phyloP scores from a whole-genome alignment of 2,113 vertebrate genomes.

The Fulmarus glacialis region DNA sequence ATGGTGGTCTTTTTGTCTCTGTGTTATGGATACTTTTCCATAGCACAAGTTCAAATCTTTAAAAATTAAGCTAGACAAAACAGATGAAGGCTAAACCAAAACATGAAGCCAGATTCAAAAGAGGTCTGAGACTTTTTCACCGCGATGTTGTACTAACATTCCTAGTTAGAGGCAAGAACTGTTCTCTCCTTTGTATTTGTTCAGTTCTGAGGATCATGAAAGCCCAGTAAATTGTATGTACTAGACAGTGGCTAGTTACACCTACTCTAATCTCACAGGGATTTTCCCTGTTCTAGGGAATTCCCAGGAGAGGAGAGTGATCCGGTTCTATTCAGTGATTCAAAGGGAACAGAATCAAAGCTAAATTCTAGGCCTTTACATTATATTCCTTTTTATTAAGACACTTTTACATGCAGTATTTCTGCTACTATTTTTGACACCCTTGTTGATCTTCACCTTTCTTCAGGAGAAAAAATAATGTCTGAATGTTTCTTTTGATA shows the following conservation, averaged over 20 bases:
- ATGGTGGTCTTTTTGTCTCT: not conserved
- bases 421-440: not conserved
- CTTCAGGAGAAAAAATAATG: not conserved
- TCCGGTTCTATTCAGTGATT: not conserved
- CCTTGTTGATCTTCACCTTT: not conserved
- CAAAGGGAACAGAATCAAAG: constrained; percentile 5
- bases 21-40: not conserved
- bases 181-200: not conserved
- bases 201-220: constrained; percentile 6
- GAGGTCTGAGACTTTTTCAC: not conserved
- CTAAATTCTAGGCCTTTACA: not conserved
- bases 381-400: not conserved
- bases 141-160: constrained; percentile 4
- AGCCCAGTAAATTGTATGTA: not conserved
- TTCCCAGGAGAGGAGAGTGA: constrained; percentile 9
- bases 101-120: not conserved
- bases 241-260: constrained; percentile 22
- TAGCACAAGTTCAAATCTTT: not conserved
- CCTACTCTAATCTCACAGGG: constrained; percentile 18
- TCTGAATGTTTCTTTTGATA: not conserved
- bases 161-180: not conserved
- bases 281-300: constrained; percentile 15
- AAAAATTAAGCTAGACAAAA: constrained; percentile 22
- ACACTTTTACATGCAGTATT: not conserved
- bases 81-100: constrained; percentile 27